phyloP scores from a whole-genome alignment of 2,113 vertebrate species.

The Nannospalax galili region DNA sequence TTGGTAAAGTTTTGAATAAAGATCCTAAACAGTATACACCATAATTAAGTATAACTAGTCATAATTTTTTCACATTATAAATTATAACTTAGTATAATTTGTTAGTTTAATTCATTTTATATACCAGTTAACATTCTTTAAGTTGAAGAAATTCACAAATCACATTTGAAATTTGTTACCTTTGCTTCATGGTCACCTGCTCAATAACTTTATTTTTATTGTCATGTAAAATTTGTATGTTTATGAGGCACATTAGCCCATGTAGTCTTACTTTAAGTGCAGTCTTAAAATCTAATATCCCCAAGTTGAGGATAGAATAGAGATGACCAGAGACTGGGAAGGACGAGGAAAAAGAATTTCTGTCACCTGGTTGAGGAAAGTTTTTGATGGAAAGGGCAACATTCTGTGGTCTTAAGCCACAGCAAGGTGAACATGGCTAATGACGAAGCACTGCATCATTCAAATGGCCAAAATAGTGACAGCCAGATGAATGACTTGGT shows the following conservation, averaged over 20 bases:
- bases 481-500: neutral
- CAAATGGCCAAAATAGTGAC: too few species aligned
- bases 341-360: too few species aligned
- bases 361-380: too few species aligned
- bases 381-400: too few species aligned
- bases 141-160: neutral
- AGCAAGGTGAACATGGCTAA: neutral
- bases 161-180: neutral
- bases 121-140: neutral
- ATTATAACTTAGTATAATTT: neutral
- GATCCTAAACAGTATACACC: neutral
- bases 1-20: neutral
- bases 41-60: neutral
- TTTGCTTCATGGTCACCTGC: neutral
- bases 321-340: too few species aligned
- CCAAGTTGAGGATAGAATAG: neutral
- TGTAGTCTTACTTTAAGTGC: neutral
- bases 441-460: neutral
- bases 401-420: neutral
- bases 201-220: neutral
- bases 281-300: neutral
- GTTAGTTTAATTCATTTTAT: neutral
- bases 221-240: neutral
- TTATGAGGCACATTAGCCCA: neutral
- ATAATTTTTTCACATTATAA: neutral